These are phyloP conservation scores for Noctua janthe DNA, from an alignment of 2,888 invertebrate genomes.

Conservation along the genomic window DNA sequence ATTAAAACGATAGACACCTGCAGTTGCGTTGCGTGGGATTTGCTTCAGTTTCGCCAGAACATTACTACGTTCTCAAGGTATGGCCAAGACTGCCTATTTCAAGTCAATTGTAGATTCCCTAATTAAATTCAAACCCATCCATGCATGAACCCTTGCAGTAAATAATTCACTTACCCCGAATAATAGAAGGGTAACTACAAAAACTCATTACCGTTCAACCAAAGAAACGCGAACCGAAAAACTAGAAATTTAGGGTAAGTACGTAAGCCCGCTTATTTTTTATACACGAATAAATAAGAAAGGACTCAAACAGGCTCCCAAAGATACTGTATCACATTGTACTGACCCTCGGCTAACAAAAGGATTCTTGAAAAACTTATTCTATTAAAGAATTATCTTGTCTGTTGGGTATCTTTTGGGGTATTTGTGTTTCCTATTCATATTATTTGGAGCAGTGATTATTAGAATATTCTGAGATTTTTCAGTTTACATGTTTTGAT, in stretches of 20 bases:
- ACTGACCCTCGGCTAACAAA: slow-evolving; percentile 52
- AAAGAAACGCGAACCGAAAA: slow-evolving; percentile 57
- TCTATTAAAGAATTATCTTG: slow-evolving; percentile 60
- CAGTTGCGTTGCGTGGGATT: background rate
- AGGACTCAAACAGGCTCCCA: slow-evolving; percentile 54
- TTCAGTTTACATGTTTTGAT: slow-evolving; percentile 6
- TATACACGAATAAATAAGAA: slow-evolving; percentile 66
- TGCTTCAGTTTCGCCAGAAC: background rate
- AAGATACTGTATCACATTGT: slow-evolving; percentile 53
- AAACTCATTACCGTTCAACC: slow-evolving; percentile 54
- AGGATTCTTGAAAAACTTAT: slow-evolving; percentile 59
- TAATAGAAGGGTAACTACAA: slow-evolving; percentile 40
- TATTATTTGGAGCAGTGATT: slow-evolving; percentile 46
- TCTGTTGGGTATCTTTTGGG: slow-evolving; percentile 45
- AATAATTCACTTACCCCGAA: slow-evolving; percentile 38
- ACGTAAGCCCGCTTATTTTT: slow-evolving; percentile 50
- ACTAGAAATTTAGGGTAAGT: slow-evolving; percentile 57
- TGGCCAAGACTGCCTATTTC: background rate
- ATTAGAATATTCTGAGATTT: slow-evolving; percentile 27
- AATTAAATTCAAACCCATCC: slow-evolving; percentile 34
- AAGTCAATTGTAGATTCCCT: slow-evolving; percentile 5
- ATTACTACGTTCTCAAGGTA: background rate
- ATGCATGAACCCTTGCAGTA: slow-evolving; percentile 17
- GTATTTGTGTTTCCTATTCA: slow-evolving; percentile 52
- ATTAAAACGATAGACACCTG: background rate